Evolutionary conservation across 1,140 invertebrate genomes (phyloP).

Genomic region (Eumeta japonica): DNA sequence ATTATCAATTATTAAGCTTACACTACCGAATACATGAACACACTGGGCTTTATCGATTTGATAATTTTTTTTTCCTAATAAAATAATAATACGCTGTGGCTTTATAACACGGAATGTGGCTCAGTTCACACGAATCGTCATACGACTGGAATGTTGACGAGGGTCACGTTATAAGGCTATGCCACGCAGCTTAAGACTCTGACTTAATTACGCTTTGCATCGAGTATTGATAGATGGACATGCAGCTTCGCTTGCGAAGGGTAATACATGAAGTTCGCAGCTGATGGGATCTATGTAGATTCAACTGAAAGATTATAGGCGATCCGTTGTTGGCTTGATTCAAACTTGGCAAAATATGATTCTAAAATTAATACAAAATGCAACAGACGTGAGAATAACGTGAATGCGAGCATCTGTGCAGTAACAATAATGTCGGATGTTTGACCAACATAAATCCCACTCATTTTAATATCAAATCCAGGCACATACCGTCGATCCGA

Average conservation of each 20-base stretch:
- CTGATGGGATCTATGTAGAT: conserved; percentile 55
- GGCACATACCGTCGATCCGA: conserved; percentile 47
- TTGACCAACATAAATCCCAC: conserved; percentile 54
- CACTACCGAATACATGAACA: conserved; percentile 41
- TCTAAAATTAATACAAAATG: no score
- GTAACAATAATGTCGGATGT: no score
- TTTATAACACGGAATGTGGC: conserved; percentile 48
- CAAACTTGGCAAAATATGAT: no score
- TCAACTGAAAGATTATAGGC: no score
- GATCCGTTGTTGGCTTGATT: no score
- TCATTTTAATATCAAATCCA: conserved; percentile 44
- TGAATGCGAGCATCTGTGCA: no score
- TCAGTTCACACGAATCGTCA: conserved; percentile 22
- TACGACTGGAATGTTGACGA: no score
- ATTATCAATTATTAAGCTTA: conserved; percentile 49
- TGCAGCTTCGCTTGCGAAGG: conserved; percentile 53
- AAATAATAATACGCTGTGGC: conserved; percentile 27
- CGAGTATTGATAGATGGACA: conserved; percentile 50
- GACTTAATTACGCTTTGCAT: conserved; percentile 48
- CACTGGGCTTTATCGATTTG: conserved; percentile 47
- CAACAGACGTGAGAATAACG: no score
- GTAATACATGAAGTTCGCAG: conserved; percentile 37
- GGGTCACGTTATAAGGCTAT: conserved; percentile 47
- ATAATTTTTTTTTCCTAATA: neutral
- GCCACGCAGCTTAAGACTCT: conserved; percentile 48